Percentiles rank a stretch among this genome's conserved stretches.
phyloP scores from a whole-genome alignment of 2,888 invertebrate species.

The Seladonia tumulorum region DNA sequence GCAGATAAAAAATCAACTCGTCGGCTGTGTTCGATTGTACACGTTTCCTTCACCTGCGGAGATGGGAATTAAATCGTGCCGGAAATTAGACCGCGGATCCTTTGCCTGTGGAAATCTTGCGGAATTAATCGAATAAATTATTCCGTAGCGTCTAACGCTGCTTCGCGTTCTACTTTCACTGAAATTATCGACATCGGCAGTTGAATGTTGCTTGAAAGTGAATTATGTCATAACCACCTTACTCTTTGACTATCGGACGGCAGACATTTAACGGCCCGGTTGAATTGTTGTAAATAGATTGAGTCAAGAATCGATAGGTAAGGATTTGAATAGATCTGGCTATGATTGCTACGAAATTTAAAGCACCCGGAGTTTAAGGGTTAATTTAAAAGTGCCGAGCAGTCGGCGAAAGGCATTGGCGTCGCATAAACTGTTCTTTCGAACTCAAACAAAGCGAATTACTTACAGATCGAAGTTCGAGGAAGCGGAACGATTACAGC shows the following conservation, averaged over 20 bases:
- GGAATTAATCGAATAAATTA: not conserved
- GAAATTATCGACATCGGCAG: not conserved
- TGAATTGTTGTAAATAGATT: not conserved
- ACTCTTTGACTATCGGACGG: not conserved
- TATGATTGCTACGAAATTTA: not conserved
- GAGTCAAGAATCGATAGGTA: not conserved
- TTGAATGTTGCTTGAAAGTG: not conserved
- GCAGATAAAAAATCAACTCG: not conserved
- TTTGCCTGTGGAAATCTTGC: not conserved
- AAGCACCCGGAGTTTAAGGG: not conserved
- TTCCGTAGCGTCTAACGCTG: not conserved
- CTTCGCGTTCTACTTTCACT: not conserved
- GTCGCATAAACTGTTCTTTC: not conserved
- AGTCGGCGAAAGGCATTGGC: not conserved
- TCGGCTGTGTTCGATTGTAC: not conserved
- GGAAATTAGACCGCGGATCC: not conserved
- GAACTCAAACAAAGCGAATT: not conserved
- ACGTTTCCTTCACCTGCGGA: not conserved
- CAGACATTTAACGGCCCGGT: not conserved
- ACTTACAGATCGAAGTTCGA: slow-evolving; percentile 1
- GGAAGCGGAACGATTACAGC: not conserved
- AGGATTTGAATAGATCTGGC: not conserved
- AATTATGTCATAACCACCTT: not conserved
- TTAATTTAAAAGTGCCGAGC: not conserved
- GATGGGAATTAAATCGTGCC: not conserved